Evolutionary conservation across 1,140 invertebrate species (phyloP).

Genomic region (Pseudomyrmex sp.): DNA sequence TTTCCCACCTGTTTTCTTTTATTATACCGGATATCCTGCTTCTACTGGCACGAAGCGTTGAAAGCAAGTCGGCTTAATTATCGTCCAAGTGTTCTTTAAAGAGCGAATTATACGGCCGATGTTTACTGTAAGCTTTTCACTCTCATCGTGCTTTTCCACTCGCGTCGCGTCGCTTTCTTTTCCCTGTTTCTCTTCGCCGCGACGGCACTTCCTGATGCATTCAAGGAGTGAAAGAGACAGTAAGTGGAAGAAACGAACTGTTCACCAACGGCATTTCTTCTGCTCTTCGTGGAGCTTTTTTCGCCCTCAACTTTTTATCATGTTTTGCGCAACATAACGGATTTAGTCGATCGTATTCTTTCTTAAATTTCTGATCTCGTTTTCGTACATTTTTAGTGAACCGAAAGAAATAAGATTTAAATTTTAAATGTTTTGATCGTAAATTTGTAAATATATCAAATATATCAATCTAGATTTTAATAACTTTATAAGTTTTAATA

Average conservation of each 20-base stretch:
- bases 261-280: slow-evolving; percentile 74
- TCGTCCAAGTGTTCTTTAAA: slow-evolving; percentile 85
- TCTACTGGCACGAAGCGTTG: slow-evolving; percentile 8
- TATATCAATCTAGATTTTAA: background rate
- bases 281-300: slow-evolving; percentile 73
- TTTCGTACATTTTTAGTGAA: background rate
- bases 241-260: slow-evolving; percentile 22
- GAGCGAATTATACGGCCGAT: slow-evolving; percentile 85
- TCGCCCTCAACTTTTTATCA: slow-evolving; percentile 73
- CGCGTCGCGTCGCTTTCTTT: slow-evolving; percentile 55
- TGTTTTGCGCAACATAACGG: slow-evolving; percentile 1
- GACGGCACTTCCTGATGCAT: slow-evolving; percentile 25
- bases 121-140: slow-evolving; percentile 82
- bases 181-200: slow-evolving; percentile 55
- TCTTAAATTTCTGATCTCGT: background rate
- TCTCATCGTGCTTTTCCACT: slow-evolving; percentile 58
- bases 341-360: slow-evolving; percentile 8
- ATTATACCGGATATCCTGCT: slow-evolving; percentile 14
- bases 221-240: slow-evolving; percentile 31
- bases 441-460: background rate
- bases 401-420: background rate
- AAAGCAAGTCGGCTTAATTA: slow-evolving; percentile 78
- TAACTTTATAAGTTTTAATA: too few relatives aligned
- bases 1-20: slow-evolving; percentile 11
- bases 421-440: background rate